Percentiles rank a stretch among this genome's conserved stretches.
Evolutionary conservation across 2,113 vertebrate species (phyloP).

Genomic region (Thinocorus orbignyianus): DNA sequence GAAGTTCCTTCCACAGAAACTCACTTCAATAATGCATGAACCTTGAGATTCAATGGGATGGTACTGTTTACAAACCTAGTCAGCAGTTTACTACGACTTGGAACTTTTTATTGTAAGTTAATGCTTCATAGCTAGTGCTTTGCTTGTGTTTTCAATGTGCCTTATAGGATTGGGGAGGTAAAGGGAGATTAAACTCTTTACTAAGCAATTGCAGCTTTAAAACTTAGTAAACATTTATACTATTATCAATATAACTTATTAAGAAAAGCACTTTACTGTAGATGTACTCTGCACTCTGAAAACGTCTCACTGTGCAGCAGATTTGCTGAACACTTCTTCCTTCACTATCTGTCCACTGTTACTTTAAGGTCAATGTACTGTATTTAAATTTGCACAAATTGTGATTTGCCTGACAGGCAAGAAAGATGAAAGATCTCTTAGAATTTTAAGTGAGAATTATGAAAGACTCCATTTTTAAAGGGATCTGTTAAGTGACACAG

Average conservation of each 20-base stretch:
- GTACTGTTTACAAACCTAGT: not conserved
- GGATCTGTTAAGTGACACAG: not conserved
- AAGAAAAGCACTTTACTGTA: constrained; percentile 55
- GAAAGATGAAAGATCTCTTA: not conserved
- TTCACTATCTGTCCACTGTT: not conserved
- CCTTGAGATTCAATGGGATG: not conserved
- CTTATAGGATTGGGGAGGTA: not conserved
- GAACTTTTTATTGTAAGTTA: not conserved
- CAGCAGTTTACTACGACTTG: not conserved
- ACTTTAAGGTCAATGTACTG: not conserved
- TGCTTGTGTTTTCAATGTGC: constrained; percentile 47
- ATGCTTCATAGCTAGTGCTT: not conserved
- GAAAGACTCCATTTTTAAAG: not conserved
- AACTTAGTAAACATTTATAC: not conserved
- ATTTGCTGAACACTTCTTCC: not conserved
- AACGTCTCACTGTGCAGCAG: not conserved
- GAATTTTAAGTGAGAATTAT: not conserved
- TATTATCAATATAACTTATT: not conserved
- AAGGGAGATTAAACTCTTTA: not conserved
- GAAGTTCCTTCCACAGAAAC: not conserved
- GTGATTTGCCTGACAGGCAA: not conserved
- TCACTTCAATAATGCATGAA: not conserved
- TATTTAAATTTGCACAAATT: constrained; percentile 42
- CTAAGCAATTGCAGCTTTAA: constrained; percentile 23
- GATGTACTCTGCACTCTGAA: not conserved